phyloP scores from a whole-genome alignment of 1,140 invertebrate genomes.

The Listronotus bonariensis region DNA sequence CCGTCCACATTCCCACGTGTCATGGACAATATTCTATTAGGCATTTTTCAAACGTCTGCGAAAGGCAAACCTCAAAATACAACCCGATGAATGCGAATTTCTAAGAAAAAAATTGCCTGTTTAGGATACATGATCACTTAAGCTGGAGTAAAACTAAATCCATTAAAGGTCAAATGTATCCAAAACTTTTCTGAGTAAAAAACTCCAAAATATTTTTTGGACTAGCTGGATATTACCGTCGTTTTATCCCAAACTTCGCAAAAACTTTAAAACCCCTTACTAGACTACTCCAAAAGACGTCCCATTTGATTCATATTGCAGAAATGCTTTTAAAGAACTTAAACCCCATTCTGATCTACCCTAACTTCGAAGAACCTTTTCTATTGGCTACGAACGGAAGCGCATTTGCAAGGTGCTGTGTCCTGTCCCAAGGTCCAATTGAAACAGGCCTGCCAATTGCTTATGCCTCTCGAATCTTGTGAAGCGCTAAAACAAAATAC shows the following conservation, averaged over 20 bases:
- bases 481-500: slow-evolving; percentile 46
- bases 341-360: slow-evolving; percentile 42
- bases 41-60: slow-evolving; percentile 21
- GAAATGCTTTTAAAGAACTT: slow-evolving; percentile 36
- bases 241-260: slow-evolving; percentile 44
- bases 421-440: slow-evolving; percentile 45
- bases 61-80: slow-evolving; percentile 39
- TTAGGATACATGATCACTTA: slow-evolving; percentile 39
- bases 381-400: slow-evolving; percentile 51
- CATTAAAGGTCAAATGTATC: slow-evolving; percentile 41
- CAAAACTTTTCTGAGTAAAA: slow-evolving; percentile 40
- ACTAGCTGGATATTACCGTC: slow-evolving; percentile 43
- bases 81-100: slow-evolving; percentile 46
- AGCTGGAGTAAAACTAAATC: slow-evolving; percentile 41
- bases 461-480: slow-evolving; percentile 46
- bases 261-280: slow-evolving; percentile 42
- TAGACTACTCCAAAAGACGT: slow-evolving; percentile 38
- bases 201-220: slow-evolving; percentile 43
- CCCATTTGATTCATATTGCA: slow-evolving; percentile 23
- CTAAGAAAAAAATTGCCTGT: slow-evolving; percentile 53
- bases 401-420: slow-evolving; percentile 47
- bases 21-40: too few species aligned
- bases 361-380: slow-evolving; percentile 51
- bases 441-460: slow-evolving; percentile 45
- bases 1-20: too few species aligned